Percentiles rank a stretch among this genome's conserved stretches.
These are phyloP conservation scores for Tragelaphus eurycerus DNA, from an alignment of 2,797 vertebrate species.

Conservation along the genomic window DNA sequence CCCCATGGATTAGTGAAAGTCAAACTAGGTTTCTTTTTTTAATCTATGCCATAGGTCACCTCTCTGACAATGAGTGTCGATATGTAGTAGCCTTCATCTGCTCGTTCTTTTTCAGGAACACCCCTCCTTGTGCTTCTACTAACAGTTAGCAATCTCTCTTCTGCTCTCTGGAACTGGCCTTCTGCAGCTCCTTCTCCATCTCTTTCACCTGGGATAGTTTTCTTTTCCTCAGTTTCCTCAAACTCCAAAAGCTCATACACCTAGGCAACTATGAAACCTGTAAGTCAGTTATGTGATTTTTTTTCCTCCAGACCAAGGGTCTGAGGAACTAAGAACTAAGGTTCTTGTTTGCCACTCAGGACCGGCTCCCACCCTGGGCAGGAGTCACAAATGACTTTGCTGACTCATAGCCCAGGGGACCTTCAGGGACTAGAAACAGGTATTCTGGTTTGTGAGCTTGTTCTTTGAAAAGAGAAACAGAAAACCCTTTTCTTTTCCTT, in stretches of 20 bases:
- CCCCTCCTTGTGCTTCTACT: background rate
- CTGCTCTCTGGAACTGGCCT: background rate
- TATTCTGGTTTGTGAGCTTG: background rate
- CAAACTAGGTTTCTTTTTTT: background rate
- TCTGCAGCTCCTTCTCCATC: background rate
- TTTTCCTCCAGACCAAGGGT: background rate
- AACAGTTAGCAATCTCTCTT: background rate
- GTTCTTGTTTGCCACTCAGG: background rate
- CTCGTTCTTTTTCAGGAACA: background rate
- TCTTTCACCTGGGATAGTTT: background rate
- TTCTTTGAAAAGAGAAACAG: constrained; percentile 49
- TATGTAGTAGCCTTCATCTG: background rate
- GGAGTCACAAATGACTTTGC: background rate
- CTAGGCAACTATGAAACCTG: background rate
- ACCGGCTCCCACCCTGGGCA: background rate
- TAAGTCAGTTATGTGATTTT: background rate
- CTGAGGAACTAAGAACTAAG: background rate
- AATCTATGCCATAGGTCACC: background rate
- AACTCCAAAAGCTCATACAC: constrained; percentile 11
- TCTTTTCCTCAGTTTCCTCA: background rate
- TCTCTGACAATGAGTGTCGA: background rate
- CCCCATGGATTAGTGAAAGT: background rate
- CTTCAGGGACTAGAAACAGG: background rate
- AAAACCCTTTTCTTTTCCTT: constrained; percentile 39
- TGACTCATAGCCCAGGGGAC: background rate